Evolutionary conservation across 2,888 invertebrate genomes (phyloP), one percentile per base, ranked within the genome.

Genomic region (Catocala fraxini): DNA sequence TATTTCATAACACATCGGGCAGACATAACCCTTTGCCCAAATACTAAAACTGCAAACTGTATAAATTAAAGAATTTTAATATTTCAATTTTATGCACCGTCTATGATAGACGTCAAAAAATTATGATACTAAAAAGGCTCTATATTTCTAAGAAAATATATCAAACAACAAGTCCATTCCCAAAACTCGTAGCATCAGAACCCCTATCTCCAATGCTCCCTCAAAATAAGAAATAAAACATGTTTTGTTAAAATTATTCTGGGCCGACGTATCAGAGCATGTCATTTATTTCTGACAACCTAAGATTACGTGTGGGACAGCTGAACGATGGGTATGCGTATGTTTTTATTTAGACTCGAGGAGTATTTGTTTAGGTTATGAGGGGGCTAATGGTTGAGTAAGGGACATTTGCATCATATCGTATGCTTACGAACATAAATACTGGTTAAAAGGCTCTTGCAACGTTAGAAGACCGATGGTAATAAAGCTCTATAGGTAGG

Each of bases 231-330:
- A 63, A 73, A 66, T 51, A 60, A 59, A 55, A 51, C 59, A 63
- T 62, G 51, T 58, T 64, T 56, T 49, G 52, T 67, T 65, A 58
- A 68, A 73, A 73, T 73, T 70, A 74, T 70, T 58, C 63, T 3
- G 13, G 48, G 53, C 66, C 56, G 48, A 35, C 45, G 48, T 41
- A 67, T 60, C 58, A 52, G 60, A 51, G 56, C 52, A 47, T 68
- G 63, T 74, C 77, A 70, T 74, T 77, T 64, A 62, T 68, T 68
- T 63, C 65, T 73, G 74, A 74, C 74, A 73, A 57, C 49, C 41
- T 53, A 51, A 70, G 67, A 73, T 74, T 74, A 73, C 68, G 48
- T 59, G 52, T 48, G 56, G 77, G 56, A 55, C 51, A 12, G 9
- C 55, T 49, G 56, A 56, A 47, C 45, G 46, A 61, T 56, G 54